These are phyloP conservation scores for Prunella strophiata DNA, from an alignment of 2,797 vertebrate species.

Conservation along the genomic window DNA sequence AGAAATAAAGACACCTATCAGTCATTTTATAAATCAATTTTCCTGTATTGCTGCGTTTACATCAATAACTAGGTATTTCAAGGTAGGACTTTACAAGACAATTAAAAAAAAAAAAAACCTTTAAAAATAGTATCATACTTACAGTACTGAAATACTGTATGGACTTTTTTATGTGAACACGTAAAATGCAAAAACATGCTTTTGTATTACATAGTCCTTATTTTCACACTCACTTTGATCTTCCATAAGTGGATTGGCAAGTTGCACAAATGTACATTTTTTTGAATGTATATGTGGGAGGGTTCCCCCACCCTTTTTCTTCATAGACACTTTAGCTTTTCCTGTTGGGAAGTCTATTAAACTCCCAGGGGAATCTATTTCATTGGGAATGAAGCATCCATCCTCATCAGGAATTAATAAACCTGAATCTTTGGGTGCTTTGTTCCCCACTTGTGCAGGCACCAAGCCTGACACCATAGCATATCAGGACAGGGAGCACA, in stretches of 20 bases:
- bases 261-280: not conserved
- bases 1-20: not conserved
- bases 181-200: not conserved
- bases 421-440: not conserved
- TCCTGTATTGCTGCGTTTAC: not conserved
- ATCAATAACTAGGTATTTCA: not conserved
- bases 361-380: not conserved
- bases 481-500: rapidly evolving
- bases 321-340: not conserved
- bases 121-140: not conserved
- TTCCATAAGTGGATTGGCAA: not conserved
- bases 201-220: not conserved
- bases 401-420: not conserved
- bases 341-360: not conserved
- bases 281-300: not conserved
- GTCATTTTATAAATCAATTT: not conserved
- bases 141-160: not conserved
- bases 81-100: not conserved
- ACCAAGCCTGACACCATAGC: not conserved
- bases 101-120: not conserved
- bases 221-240: not conserved
- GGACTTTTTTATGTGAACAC: not conserved
- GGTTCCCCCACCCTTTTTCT: not conserved
- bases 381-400: not conserved
- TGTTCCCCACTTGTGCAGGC: rapidly evolving